Evolutionary conservation across 2,888 invertebrate species (phyloP), one percentile per base, ranked within the genome.

Genomic region (Drosophila ezoana): DNA sequence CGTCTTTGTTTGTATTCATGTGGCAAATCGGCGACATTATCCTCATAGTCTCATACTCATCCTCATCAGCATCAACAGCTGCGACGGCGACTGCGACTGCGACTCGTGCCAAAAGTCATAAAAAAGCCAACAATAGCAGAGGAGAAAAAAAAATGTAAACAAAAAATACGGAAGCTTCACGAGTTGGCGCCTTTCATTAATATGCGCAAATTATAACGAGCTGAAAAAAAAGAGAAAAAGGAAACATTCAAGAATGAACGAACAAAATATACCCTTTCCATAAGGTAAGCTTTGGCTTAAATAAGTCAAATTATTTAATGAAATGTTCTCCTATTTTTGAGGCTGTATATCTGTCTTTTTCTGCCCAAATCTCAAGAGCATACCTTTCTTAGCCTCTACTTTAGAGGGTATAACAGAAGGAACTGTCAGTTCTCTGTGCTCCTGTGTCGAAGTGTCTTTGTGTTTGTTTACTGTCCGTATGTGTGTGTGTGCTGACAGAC

Each of bases 21-120:
- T 87, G 79, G 87, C 76, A 83, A 87, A 83, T 83, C 81, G 70
- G 62, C 61, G 71, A 70, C 86, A 85, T 81, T 79, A 84, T 87
- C 70, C 44, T 74, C 67, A 35, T 63, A 56, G 47, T 71, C 8
- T 2, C 28, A 28, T 63, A 0, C 8, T 2, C 28, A 28, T 28
- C 8, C 8, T 28, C 77, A 71, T 69, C 64, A 66, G 63, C 65
- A 66, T 45, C 71, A 72, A 66, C 76, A 54, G 59, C 64, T 45
- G 45, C 40, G 20, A 38, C 44, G 38, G 35, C 10, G 20, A 38
- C 44, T 41, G 35, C 10, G 20, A 43, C 63, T 56, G 54, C 20
- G 40, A 56, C 65, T 83, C 65, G 72, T 81, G 79, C 76, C 85
- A 87, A 79, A 76, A 78, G 79, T 78, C 78, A 75, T 73, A 78